Base-by-base conservation (phyloP, 2,888 invertebrate species). In the Limnephilus auricula region DNA sequence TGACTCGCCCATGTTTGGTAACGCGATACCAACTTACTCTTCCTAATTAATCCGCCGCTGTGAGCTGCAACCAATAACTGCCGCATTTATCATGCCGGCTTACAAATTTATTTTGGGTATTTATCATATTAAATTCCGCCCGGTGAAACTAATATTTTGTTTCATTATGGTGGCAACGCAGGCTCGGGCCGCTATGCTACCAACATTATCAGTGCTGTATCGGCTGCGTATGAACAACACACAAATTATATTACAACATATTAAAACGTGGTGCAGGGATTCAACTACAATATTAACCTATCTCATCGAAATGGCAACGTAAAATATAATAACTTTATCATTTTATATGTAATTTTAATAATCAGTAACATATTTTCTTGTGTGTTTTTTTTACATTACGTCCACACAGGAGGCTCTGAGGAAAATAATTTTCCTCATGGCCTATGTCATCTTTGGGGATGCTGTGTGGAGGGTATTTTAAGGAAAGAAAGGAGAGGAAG, bases 21-120 rank as follows among this genome's bases (percentile, higher is more conserved):
- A 91, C 89, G 82, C 79, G 89, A 91, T 83, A 84, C 83, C 84
- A 65, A 32, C 79, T 79, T 83, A 89, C 91, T 91, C 89, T 79
- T 88, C 90, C 91, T 91, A 91, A 89, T 91, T 89, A 91, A 91
- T 83, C 89, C 89, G 34, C 40, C n/a, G 25, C 40, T 37, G 9
- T 80, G 31, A 25, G 84, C 45, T 87, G 65, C 50, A 86, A n/a
- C 86, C 86, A 65, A 50, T 65, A 86, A 65, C 86, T 34, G 31
- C 65, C 84, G 30, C 84, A 37, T 84, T 82, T n/a, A 45, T 65
- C 50, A 25, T 65, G 13, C 65, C 86, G 30, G 50, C 86, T 86
- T 32, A 50, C 86, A 30, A 25, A 34, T 45, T 84, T 86, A 32
- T 86, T 86, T 86, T 86, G 30, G 45, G 86, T 50, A 86, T 86